phyloP scores from a whole-genome alignment of 2,888 invertebrate genomes.

The Apotomis betuletana region DNA sequence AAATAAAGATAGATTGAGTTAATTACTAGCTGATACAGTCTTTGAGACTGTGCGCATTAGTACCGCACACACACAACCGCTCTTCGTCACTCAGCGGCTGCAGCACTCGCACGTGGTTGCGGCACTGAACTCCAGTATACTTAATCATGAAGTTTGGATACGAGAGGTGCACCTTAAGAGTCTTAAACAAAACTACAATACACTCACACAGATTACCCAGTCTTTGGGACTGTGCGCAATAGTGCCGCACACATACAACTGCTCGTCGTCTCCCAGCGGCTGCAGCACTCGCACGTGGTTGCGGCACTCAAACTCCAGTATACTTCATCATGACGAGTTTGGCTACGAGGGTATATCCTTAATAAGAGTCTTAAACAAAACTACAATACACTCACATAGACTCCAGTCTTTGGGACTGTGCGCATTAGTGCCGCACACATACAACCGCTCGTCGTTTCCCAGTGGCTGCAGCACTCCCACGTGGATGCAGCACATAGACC shows the following conservation, averaged over 20 bases:
- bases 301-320: conserved; percentile 74
- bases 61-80: conserved; percentile 85
- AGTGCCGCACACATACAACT: conserved; percentile 86
- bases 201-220: no score
- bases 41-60: conserved; percentile 71
- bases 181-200: no score
- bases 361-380: background rate
- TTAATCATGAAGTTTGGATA: background rate
- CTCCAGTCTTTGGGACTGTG: conserved; percentile 86
- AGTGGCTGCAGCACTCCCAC: conserved; percentile 85
- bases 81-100: conserved; percentile 85
- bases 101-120: conserved; percentile 85
- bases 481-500: conserved; percentile 86
- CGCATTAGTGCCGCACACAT: conserved; percentile 86
- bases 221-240: conserved; percentile 66
- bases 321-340: background rate
- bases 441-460: conserved; percentile 84
- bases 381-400: conserved; percentile 79
- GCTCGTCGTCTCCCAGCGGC: conserved; percentile 84
- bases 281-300: conserved; percentile 86
- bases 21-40: no score
- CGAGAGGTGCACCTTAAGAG: background rate
- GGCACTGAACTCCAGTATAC: conserved; percentile 70
- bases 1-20: no score
- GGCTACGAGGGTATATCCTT: background rate